These are phyloP conservation scores for Pachyseris speciosa DNA, from an alignment of 64 coral and sea anemone species.

Conservation along the genomic window DNA sequence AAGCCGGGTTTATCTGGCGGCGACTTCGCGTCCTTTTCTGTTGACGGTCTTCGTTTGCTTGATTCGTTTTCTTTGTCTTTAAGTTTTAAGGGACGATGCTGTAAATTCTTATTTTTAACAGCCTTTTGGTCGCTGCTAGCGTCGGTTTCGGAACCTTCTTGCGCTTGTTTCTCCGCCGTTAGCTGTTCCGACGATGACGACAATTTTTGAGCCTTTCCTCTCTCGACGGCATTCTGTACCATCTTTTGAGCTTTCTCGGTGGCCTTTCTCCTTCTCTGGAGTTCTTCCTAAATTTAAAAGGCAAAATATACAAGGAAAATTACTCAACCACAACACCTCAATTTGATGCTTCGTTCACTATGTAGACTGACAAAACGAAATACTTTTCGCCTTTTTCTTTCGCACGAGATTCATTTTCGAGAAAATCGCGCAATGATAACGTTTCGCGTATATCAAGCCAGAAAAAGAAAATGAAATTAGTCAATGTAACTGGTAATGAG, in stretches of 20 bases:
- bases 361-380: too few relatives aligned
- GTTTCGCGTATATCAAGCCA: too few relatives aligned
- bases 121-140: background rate
- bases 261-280: background rate
- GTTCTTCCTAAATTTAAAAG: slow-evolving; percentile 16
- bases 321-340: too few relatives aligned
- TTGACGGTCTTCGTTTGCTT: background rate
- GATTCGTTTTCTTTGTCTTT: slow-evolving; percentile 62
- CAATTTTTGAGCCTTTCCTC: background rate
- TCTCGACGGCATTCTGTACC: slow-evolving; percentile 26
- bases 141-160: background rate
- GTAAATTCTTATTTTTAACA: slow-evolving; percentile 27
- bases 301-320: background rate
- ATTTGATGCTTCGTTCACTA: too few relatives aligned
- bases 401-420: too few relatives aligned
- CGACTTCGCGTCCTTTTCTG: slow-evolving; percentile 4
- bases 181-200: background rate
- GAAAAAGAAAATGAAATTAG: too few relatives aligned
- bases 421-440: too few relatives aligned
- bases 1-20: slow-evolving; percentile 16
- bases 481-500: too few relatives aligned
- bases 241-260: slow-evolving; percentile 26
- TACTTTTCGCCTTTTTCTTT: too few relatives aligned
- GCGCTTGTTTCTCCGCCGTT: background rate
- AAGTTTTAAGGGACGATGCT: slow-evolving; percentile 69